Evolutionary conservation across 2,113 vertebrate genomes (phyloP), one percentile per base, ranked within the genome.

Genomic region (Telmatochromis sp.): DNA sequence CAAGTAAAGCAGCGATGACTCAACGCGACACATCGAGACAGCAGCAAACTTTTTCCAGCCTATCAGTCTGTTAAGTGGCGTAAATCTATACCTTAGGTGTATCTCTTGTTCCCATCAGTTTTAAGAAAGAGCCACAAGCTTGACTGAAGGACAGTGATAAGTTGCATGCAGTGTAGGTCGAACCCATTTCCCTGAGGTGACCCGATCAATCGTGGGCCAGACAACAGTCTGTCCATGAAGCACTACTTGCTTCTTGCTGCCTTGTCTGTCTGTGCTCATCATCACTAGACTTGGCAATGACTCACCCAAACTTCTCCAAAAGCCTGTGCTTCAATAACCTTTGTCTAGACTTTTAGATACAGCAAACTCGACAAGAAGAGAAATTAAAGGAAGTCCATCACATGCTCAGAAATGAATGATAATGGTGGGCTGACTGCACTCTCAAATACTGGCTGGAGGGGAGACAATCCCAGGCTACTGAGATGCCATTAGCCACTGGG

Each of bases 171-270:
- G 75, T 78, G 75, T 81, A 80, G 65, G 71, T 86, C 6, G 40
- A 89, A 82, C 50, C 84, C 42, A 85, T 92, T 92, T 93, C 92
- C 92, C 90, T 47, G 85, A 93, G 93, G 93, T 87, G 87, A 82
- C 86, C 90, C 71, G 88, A 95, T 95, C 94, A 96, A 95, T 95
- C 86, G 84, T 54, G 31, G 82, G 81, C 80, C 88, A 93, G 95
- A 92, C 94, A 88, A 87, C 89, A 93, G 91, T 93, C 89, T 91
- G 90, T 89, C 80, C 80, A 89, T 55, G 84, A 83, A 90, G 86
- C 86, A 82, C 26, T 58, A 17, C 26, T 79, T 82, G 81, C 89
- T 94, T 89, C 81, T 87, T 91, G 86, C 81, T 87, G 91, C 84
- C 89, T 63, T 63, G 83, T 86, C 90, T 45, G 87, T 89, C 84